Percentiles rank a stretch among this genome's conserved stretches.
These are phyloP conservation scores for Sebastes trivittatus DNA, from an alignment of 2,797 vertebrate genomes.

Conservation along the genomic window DNA sequence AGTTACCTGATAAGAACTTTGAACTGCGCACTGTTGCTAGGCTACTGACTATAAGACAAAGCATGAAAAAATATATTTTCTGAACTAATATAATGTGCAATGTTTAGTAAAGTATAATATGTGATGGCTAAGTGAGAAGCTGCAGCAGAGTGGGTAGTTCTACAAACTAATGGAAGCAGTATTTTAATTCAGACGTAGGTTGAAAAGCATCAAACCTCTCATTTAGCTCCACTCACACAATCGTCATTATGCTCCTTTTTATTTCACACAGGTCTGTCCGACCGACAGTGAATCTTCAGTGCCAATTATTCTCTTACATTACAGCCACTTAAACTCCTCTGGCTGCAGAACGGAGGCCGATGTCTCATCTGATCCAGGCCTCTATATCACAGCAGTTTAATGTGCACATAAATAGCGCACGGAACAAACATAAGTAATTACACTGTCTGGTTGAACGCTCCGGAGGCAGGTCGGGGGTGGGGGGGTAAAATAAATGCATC, in stretches of 20 bases:
- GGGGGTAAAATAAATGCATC: conserved; percentile 27
- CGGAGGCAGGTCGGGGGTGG: background rate
- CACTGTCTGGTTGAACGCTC: background rate
- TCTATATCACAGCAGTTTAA: conserved; percentile 36
- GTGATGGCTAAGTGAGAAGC: background rate
- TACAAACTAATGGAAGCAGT: background rate
- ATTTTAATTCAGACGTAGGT: background rate
- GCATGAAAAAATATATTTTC: background rate
- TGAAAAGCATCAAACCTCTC: background rate
- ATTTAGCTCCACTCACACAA: background rate
- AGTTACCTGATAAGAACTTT: conserved; percentile 3
- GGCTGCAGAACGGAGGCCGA: conserved; percentile 2
- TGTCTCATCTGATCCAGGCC: conserved; percentile 30
- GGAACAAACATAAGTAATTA: conserved; percentile 38
- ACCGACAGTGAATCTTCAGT: background rate
- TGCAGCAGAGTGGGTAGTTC: background rate
- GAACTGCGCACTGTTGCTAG: conserved; percentile 47
- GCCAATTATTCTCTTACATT: conserved; percentile 22
- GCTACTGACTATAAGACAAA: conserved; percentile 38
- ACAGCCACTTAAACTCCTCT: conserved; percentile 4
- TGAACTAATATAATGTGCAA: too few relatives aligned
- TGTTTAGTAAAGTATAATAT: background rate
- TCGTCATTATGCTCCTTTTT: background rate
- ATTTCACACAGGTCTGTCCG: background rate
- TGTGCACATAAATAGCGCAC: conserved; percentile 35